A percentile compares a stretch with the other conserved stretches of the same genome.
Conservation (phyloP, 2,797 vertebrate species). For the Psittacula echo region DNA sequence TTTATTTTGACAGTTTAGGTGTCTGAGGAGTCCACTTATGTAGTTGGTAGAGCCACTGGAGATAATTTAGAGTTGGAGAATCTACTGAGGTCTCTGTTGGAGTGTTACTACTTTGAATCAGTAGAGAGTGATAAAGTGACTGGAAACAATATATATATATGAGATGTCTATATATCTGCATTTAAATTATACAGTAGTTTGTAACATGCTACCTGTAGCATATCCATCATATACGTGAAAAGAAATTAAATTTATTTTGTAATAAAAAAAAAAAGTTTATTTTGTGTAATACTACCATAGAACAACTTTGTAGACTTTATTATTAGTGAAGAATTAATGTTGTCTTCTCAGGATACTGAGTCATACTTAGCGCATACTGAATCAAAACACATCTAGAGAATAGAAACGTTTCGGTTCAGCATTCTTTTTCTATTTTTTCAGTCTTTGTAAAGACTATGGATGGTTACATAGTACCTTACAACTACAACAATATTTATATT, state of each 20-base stretch:
- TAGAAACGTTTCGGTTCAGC: background rate
- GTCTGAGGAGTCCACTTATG: background rate
- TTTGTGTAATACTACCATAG: background rate
- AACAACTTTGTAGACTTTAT: background rate
- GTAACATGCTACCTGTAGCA: background rate
- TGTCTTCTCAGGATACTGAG: background rate
- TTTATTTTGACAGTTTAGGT: background rate
- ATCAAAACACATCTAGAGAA: background rate
- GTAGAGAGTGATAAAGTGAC: background rate
- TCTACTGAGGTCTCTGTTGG: background rate
- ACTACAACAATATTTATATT: background rate
- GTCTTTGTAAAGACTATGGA: background rate
- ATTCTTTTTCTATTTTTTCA: fast-evolving
- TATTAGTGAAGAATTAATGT: background rate
- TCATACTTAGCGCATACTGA: background rate
- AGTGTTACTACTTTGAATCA: background rate
- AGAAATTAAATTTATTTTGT: background rate
- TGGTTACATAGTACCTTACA: background rate
- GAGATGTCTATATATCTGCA: background rate
- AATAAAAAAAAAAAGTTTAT: background rate
- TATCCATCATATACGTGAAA: background rate
- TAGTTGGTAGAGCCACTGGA: background rate
- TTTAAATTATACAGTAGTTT: background rate
- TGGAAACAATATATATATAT: background rate
- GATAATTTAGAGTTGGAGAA: background rate